Conservation (phyloP, 2,888 invertebrate genomes). For the Tethea ocularis region DNA sequence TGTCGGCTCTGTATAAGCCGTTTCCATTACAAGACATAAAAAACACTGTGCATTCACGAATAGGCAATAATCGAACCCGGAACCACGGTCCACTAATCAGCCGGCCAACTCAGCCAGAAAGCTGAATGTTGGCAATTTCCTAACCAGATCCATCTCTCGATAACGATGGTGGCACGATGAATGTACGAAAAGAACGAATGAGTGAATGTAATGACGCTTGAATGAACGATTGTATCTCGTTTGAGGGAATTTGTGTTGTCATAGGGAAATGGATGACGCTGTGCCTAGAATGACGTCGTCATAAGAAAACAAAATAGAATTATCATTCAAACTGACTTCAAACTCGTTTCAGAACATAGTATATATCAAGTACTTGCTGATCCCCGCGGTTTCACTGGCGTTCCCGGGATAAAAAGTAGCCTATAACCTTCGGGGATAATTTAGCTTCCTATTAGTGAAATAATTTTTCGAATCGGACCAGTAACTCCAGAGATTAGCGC, state of each 20-base stretch:
- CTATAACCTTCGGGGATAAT: too few species aligned
- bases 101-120: constrained; percentile 53
- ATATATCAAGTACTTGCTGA: too few species aligned
- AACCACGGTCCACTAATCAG: constrained; percentile 54
- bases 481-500: too few species aligned
- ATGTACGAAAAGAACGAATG: constrained; percentile 47
- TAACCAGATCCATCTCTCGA: constrained; percentile 63
- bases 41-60: not conserved
- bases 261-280: not conserved
- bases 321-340: too few species aligned
- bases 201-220: constrained; percentile 66
- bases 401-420: too few species aligned
- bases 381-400: too few species aligned
- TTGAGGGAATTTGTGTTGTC: constrained; percentile 20
- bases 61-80: constrained; percentile 29
- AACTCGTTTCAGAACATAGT: too few species aligned
- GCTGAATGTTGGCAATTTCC: constrained; percentile 73
- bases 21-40: not conserved
- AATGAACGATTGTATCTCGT: constrained; percentile 54
- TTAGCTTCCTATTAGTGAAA: too few species aligned
- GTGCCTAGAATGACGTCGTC: not conserved
- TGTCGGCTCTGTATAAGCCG: too few species aligned
- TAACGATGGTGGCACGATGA: constrained; percentile 40
- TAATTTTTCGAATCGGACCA: too few species aligned
- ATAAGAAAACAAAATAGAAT: too few species aligned